Evolutionary conservation across 64 coral and sea anemone species (phyloP).

Genomic region (Orbicella faveolata): DNA sequence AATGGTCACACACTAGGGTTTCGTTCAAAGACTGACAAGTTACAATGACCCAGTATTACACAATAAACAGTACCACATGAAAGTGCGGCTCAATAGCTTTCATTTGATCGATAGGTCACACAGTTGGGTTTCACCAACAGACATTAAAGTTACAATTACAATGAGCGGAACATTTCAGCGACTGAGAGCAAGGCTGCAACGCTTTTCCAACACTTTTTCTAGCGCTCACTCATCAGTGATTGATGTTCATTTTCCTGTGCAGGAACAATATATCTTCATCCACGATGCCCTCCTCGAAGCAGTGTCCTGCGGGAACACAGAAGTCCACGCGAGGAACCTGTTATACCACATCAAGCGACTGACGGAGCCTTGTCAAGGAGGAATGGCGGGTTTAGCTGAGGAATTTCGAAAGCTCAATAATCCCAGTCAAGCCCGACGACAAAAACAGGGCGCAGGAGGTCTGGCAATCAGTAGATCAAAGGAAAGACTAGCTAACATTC

Average conservation of each 20-base stretch:
- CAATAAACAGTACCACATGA: too few relatives aligned
- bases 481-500: conserved; percentile 91
- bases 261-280: conserved; percentile 96
- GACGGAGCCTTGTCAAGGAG: conserved; percentile 68
- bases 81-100: background rate
- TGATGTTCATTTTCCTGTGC: background rate
- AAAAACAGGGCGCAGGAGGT: conserved; percentile 69
- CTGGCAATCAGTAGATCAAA: conserved; percentile 83
- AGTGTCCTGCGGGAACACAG: conserved; percentile 85
- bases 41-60: too few relatives aligned
- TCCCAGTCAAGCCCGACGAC: conserved; percentile 64
- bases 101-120: background rate
- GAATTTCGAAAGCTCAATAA: conserved; percentile 90
- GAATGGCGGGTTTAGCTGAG: conserved; percentile 73
- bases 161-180: too few relatives aligned
- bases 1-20: too few relatives aligned
- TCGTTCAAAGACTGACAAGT: too few relatives aligned
- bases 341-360: conserved; percentile 95
- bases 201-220: too few relatives aligned
- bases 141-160: too few relatives aligned
- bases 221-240: background rate
- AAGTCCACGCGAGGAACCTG: conserved; percentile 94
- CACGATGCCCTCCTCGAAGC: conserved; percentile 93
- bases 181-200: too few relatives aligned
- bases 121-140: too few relatives aligned